Evolutionary conservation across 2,113 vertebrate genomes (phyloP).

Genomic region (Sinosuthora webbiana): DNA sequence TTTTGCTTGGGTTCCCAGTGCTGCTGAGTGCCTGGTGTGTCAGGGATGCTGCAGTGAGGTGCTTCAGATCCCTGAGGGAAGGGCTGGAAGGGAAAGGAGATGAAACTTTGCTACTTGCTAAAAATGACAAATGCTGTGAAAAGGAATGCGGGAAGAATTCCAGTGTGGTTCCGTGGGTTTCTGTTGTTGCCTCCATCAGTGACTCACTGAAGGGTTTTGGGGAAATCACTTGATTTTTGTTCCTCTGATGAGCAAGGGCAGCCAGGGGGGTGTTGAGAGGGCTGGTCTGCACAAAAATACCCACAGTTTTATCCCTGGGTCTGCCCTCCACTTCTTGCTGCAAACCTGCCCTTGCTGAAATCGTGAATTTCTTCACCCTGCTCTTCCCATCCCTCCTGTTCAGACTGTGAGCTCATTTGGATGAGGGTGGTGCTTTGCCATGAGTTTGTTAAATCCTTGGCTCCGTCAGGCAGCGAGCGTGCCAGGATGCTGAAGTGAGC

Average conservation of each 20-base stretch:
- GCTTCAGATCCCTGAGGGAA: not conserved
- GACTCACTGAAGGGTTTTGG: not conserved
- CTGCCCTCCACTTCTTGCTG: not conserved
- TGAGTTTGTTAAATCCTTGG: not conserved
- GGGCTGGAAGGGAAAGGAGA: not conserved
- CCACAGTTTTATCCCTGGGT: rapidly evolving
- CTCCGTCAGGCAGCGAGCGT: rapidly evolving
- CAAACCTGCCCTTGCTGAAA: not conserved
- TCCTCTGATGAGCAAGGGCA: not conserved
- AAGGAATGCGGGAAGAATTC: not conserved
- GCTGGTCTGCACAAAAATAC: not conserved
- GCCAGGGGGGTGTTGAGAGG: not conserved
- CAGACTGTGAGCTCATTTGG: not conserved
- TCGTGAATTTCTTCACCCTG: not conserved
- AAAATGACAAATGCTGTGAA: not conserved
- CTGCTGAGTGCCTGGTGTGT: too few species aligned
- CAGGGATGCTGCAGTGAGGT: not conserved
- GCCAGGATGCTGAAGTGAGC: not conserved
- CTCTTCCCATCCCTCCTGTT: not conserved
- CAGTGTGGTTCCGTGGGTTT: not conserved
- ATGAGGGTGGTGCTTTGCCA: not conserved
- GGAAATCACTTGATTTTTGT: not conserved
- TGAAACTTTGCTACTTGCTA: not conserved
- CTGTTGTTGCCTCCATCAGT: not conserved
- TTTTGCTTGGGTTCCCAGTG: not conserved